Base-by-base conservation (phyloP, 2,888 invertebrate species). In the Dusona sp. region DNA sequence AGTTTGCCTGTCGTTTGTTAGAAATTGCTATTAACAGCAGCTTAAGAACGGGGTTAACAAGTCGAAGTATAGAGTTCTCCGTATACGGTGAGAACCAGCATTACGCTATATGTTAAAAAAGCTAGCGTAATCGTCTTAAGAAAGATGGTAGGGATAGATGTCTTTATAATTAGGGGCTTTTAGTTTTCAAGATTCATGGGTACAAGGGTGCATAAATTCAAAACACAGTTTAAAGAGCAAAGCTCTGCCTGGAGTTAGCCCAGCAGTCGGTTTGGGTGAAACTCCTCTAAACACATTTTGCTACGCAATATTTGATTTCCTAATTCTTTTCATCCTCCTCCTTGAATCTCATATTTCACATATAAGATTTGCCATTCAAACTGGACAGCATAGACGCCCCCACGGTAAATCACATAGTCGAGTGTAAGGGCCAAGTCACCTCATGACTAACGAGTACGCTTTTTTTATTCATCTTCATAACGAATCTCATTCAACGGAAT, bases 41-140 rank as follows among this genome's bases (percentile, higher is more conserved):
- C 72, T 70, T 70, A 79, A 82, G 82, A 82, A 83, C 85, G 73
- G 74, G 79, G 70, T 85, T 88, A 89, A 91, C 90, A 90, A 90
- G 87, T 89, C 89, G 88, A 89, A 90, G 89, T 88, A 87, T 88
- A 79, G 79, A 90, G 90, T 88, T 78, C 68, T 25, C 51, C 45
- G 33, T 64, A 33, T 36, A 16, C 11, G 51, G 79, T 79, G 25
- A 61, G 25, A 29, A 61, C 64, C 54, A 65, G 78, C 88, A 89
- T 90, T 89, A 89, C 87, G 90, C 90, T 91, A 90, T 42, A 42
- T 11, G 42, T 42, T 42, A 2, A 42, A 42, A 42, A 11, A 13
- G 42, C 11, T 42, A 13, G 42, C 13, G 1, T 13, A 42, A 42
- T 42, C 42, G 13, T 42, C 11, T 11, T 11, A 11, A 2, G 42